Conservation (phyloP, 2,113 vertebrate genomes). For the Nesoenas mayeri region DNA sequence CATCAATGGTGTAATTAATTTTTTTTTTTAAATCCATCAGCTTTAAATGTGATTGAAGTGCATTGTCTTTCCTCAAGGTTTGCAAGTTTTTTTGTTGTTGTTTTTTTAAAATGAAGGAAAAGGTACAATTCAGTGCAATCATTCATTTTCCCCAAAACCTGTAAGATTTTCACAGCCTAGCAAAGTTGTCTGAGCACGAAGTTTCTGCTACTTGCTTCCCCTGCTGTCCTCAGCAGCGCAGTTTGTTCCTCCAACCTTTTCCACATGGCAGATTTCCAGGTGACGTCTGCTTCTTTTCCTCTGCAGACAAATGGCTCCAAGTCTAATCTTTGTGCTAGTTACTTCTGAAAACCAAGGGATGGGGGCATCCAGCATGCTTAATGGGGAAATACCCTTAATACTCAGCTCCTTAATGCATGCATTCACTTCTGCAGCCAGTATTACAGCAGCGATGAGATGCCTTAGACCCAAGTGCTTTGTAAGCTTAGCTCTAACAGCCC, state of each 20-base stretch:
- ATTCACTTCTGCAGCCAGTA: background rate
- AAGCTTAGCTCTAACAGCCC: background rate
- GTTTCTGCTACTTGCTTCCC: background rate
- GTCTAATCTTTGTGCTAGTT: background rate
- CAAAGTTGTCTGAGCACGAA: background rate
- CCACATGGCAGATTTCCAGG: background rate
- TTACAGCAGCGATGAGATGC: background rate
- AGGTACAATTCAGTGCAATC: background rate
- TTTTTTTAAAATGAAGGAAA: background rate
- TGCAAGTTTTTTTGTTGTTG: background rate
- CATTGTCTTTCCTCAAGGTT: background rate
- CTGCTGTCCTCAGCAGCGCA: background rate
- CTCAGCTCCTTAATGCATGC: background rate
- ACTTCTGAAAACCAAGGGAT: background rate
- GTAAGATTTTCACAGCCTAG: background rate
- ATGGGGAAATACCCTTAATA: background rate
- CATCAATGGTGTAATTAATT: background rate
- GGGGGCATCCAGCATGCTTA: too few species aligned
- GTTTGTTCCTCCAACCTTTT: background rate
- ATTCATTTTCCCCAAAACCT: background rate
- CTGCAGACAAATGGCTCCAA: background rate
- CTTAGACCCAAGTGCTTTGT: background rate
- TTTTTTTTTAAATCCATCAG: background rate
- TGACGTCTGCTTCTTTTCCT: background rate
- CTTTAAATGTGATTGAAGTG: background rate